A percentile compares a stretch with the other conserved stretches of the same genome.
Evolutionary conservation across 1,140 invertebrate species (phyloP).

Genomic region (Metopolophium dirhodum): DNA sequence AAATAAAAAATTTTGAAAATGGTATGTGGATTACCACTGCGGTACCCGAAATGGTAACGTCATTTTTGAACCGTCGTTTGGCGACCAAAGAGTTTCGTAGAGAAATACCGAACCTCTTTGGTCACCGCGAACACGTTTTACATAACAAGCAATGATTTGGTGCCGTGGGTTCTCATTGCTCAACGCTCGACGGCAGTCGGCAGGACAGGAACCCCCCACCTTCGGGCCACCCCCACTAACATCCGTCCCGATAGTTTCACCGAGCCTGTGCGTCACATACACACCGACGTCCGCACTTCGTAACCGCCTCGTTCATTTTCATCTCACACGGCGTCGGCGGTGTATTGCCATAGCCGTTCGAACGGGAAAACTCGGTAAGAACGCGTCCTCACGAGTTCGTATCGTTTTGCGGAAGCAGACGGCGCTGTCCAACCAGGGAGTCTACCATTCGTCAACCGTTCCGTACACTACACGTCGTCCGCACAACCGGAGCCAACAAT

Average conservation of each 20-base stretch:
- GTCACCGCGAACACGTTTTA: not conserved
- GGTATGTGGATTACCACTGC: too few relatives aligned
- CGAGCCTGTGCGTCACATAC: not conserved
- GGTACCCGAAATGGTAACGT: not conserved
- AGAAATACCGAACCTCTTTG: slow-evolving; percentile 24
- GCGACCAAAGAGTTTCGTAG: not conserved
- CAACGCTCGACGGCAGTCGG: not conserved
- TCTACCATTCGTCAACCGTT: not conserved
- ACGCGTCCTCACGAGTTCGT: not conserved
- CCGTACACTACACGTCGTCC: not conserved
- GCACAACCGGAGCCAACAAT: not conserved
- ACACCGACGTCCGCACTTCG: not conserved
- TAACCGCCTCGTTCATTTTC: slow-evolving; percentile 32
- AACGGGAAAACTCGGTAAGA: not conserved
- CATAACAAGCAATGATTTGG: slow-evolving; percentile 3
- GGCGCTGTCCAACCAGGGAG: not conserved
- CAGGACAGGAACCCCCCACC: not conserved
- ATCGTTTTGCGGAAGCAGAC: not conserved
- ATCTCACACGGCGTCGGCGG: not conserved
- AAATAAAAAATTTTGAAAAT: too few relatives aligned
- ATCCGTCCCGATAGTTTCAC: not conserved
- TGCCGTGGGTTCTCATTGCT: not conserved
- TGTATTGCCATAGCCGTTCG: not conserved
- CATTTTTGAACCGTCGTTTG: not conserved
- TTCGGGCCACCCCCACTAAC: not conserved